Percentiles rank a stretch among this genome's conserved stretches.
Evolutionary conservation across 2,113 vertebrate species (phyloP).

Genomic region (Phylloscopus trochiloides): DNA sequence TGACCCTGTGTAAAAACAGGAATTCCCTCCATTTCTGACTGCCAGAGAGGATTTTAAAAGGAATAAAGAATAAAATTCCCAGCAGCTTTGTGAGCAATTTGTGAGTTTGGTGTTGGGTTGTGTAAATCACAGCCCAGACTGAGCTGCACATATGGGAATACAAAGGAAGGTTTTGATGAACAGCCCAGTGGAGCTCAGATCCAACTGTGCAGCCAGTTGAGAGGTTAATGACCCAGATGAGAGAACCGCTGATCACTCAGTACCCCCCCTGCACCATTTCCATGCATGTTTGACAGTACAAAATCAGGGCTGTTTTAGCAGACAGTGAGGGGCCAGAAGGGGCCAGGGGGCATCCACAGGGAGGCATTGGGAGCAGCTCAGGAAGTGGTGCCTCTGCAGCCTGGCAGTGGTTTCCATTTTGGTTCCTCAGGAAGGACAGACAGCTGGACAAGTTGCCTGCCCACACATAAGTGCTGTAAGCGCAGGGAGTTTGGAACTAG

Average conservation of each 20-base stretch:
- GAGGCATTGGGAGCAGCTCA: accelerated
- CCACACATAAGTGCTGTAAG: not conserved
- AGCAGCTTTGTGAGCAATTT: not conserved
- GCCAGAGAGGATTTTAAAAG: not conserved
- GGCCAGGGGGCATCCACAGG: accelerated
- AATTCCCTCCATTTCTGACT: not conserved
- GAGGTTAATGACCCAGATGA: not conserved
- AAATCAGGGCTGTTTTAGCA: not conserved
- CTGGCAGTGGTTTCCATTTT: not conserved
- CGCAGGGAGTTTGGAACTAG: accelerated
- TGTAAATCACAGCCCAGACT: not conserved
- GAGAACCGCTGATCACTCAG: not conserved
- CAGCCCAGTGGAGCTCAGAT: not conserved
- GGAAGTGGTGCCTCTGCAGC: not conserved
- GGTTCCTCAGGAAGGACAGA: not conserved
- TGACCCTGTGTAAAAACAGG: not conserved
- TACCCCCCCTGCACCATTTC: not conserved
- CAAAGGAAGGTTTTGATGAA: not conserved
- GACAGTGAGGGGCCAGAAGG: accelerated
- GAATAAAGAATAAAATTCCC: not conserved
- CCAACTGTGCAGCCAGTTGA: not conserved
- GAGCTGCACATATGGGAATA: accelerated
- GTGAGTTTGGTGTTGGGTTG: not conserved
- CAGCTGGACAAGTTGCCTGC: not conserved
- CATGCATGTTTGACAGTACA: accelerated